Evolutionary conservation across 2,888 invertebrate species (phyloP).

Genomic region (Synanthedon tipuliformis): DNA sequence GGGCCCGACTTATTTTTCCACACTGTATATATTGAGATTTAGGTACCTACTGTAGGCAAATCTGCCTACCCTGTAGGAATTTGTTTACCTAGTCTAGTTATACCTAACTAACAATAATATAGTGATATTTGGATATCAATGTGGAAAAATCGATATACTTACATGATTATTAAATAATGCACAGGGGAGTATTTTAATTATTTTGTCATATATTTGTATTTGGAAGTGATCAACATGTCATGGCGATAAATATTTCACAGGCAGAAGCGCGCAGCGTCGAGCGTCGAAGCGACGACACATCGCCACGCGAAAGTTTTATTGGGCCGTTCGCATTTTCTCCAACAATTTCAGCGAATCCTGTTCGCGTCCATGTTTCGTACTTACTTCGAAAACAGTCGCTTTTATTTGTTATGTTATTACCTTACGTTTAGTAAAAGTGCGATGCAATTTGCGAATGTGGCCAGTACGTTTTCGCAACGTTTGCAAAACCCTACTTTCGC

Average conservation of each 20-base stretch:
- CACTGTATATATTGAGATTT: too few species aligned
- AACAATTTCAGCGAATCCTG: conserved; percentile 25
- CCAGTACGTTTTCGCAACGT: conserved; percentile 26
- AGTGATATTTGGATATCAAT: too few species aligned
- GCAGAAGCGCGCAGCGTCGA: background rate
- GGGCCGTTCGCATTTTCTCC: conserved; percentile 24
- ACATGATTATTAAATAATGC: too few species aligned
- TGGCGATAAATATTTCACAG: conserved; percentile 12
- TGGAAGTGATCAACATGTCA: too few species aligned
- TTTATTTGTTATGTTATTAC: conserved; percentile 37
- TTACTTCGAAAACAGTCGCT: conserved; percentile 33
- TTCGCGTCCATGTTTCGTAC: conserved; percentile 13
- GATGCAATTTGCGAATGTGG: conserved; percentile 37
- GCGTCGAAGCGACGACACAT: conserved; percentile 39
- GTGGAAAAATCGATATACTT: too few species aligned
- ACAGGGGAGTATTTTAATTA: too few species aligned
- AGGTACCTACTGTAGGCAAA: too few species aligned
- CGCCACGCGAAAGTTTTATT: conserved; percentile 43
- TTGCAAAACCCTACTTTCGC: conserved; percentile 34
- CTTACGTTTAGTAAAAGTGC: conserved; percentile 26
- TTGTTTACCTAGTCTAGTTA: too few species aligned
- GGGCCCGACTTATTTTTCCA: too few species aligned
- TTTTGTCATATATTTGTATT: too few species aligned
- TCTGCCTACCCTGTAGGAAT: too few species aligned
- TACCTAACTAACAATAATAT: too few species aligned